These are phyloP conservation scores for Tragelaphus strepsiceros DNA, from an alignment of 2,113 vertebrate species.

Conservation along the genomic window DNA sequence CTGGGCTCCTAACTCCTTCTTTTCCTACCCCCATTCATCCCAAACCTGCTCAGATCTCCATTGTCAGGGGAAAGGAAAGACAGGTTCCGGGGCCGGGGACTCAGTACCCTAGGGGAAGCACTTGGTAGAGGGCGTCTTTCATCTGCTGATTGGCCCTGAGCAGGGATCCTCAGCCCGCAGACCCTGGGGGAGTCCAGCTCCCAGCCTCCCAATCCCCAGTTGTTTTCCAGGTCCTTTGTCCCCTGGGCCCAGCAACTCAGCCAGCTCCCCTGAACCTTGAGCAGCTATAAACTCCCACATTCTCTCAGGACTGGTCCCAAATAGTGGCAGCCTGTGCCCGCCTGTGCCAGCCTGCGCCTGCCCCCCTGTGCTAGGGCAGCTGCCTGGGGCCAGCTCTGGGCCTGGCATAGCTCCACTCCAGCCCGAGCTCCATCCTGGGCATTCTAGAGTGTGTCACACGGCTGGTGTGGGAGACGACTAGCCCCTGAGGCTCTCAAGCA, in stretches of 20 bases:
- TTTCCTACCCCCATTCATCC: background rate
- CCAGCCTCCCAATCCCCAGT: background rate
- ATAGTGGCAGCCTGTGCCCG: conserved; percentile 6
- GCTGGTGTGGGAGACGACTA: background rate
- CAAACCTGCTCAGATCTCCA: background rate
- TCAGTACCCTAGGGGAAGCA: no score
- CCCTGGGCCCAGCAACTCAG: background rate
- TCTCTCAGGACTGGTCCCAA: background rate
- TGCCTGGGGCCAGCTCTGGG: conserved; percentile 34
- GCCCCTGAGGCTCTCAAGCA: background rate
- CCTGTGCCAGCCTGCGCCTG: conserved; percentile 53
- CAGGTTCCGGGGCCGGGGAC: background rate
- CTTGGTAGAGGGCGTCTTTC: background rate
- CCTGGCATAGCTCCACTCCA: conserved; percentile 61
- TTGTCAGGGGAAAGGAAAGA: background rate
- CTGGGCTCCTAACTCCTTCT: background rate
- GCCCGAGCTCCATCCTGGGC: background rate
- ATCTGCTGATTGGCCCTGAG: background rate
- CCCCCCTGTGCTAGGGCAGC: conserved; percentile 49
- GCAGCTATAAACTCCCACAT: background rate
- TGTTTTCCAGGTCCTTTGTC: background rate
- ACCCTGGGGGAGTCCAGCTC: background rate
- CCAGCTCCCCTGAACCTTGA: background rate
- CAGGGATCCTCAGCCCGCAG: background rate
- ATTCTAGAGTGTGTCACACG: background rate